Evolutionary conservation across 2,888 invertebrate species (phyloP), one percentile per base, ranked within the genome.

Genomic region (Drosophila quinaria): DNA sequence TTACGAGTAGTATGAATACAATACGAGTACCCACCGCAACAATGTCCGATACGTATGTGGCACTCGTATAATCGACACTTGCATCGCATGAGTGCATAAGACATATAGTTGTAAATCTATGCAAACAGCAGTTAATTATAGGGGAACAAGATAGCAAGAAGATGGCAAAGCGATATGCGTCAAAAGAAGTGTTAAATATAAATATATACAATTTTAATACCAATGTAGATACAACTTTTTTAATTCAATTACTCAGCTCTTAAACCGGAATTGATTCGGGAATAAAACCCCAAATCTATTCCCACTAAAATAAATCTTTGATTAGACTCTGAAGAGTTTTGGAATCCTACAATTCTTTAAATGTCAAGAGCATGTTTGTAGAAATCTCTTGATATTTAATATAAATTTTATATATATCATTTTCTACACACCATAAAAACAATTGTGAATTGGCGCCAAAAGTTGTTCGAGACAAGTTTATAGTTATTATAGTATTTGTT

Each of bases 31-130:
- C 41, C 22, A 64, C 61, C 54, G 64, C 75, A 49, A 69, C 66
- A 78, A 60, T 67, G 69, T 52, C 62, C 59, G 11, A 79, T 66
- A 70, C 62, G 39, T 72, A 56, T 69, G 69, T 70, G 67, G 64
- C 58, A 56, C 68, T 77, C 62, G 60, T 68, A 65, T 66, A 71
- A 88, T 83, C 83, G 86, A 80, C 83, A 88, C 58, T 41, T 58
- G 67, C 63, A 70, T 70, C 81, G 84, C 77, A 41, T 87, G 69
- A 76, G 56, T 82, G 86, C 76, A 49, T 71, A 66, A 50, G 22
- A 37, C 47, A 61, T 85, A 77, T 68, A 60, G 66, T 72, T 70
- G 67, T 64, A 70, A 77, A 70, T 62, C 69, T 62, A 88, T 68
- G 74, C 60, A 54, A 65, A 73, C 59, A 62, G 54, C 50, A 60